Evolutionary conservation across 2,113 vertebrate genomes (phyloP).

Genomic region (Plestiodon gilberti): DNA sequence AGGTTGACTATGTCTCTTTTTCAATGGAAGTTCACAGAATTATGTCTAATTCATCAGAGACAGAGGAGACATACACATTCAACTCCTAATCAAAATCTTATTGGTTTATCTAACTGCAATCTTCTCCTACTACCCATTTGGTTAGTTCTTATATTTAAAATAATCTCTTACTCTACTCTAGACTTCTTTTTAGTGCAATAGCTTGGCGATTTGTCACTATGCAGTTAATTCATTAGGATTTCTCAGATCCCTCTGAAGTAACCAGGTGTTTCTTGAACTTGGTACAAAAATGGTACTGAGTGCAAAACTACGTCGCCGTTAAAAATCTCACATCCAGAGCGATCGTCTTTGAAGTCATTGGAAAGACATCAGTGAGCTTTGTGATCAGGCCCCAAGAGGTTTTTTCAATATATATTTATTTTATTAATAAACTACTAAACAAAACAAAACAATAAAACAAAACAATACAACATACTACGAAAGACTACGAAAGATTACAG

Average conservation of each 20-base stretch:
- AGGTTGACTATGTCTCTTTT: not conserved
- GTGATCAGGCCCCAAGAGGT: not conserved
- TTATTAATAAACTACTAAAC: too few relatives aligned
- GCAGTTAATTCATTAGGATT: not conserved
- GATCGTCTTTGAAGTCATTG: not conserved
- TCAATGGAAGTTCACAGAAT: not conserved
- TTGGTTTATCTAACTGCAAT: not conserved
- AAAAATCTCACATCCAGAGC: not conserved
- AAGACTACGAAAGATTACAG: too few relatives aligned
- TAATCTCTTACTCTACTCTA: not conserved
- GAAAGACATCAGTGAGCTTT: not conserved
- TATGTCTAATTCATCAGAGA: not conserved
- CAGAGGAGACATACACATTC: not conserved
- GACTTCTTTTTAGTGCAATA: slow-evolving; percentile 14
- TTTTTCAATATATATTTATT: slow-evolving; percentile 14
- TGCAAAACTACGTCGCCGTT: not conserved
- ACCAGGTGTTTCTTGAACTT: not conserved
- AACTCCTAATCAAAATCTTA: slow-evolving; percentile 19
- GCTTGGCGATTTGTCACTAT: not conserved
- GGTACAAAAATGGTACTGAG: not conserved
- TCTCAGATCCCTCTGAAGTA: not conserved
- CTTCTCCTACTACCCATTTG: not conserved
- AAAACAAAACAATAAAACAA: too few relatives aligned
- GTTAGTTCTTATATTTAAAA: not conserved
- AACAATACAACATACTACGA: too few relatives aligned